A percentile compares a stretch with the other conserved stretches of the same genome.
Evolutionary conservation across 2,113 vertebrate genomes (phyloP).

Genomic region (Cochlearius cochlearius): DNA sequence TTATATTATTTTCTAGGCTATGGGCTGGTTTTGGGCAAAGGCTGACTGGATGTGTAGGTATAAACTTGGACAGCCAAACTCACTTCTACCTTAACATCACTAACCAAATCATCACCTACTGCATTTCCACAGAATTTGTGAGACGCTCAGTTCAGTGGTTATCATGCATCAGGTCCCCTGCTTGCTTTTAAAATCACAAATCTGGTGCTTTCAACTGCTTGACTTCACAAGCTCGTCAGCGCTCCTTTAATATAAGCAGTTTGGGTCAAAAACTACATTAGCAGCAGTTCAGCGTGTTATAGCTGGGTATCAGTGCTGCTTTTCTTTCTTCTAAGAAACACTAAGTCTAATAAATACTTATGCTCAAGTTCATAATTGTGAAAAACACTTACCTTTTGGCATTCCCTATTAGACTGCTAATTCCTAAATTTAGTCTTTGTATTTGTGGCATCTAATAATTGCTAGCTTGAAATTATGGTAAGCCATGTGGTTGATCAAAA

Average conservation of each 20-base stretch:
- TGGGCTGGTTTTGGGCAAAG: neutral
- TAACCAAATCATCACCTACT: neutral
- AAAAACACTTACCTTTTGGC: neutral
- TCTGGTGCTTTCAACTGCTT: neutral
- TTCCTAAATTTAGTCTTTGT: neutral
- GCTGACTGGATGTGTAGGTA: neutral
- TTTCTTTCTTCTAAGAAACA: neutral
- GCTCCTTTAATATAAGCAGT: neutral
- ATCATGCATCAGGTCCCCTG: neutral
- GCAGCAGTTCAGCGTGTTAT: neutral
- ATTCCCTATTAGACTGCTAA: neutral
- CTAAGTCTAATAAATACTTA: neutral
- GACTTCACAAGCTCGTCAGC: neutral
- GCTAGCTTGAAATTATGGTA: neutral
- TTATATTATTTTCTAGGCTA: neutral
- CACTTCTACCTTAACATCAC: neutral
- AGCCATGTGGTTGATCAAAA: neutral
- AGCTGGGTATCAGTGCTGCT: neutral
- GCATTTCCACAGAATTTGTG: fast-evolving
- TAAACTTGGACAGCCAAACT: neutral
- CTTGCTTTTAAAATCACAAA: neutral
- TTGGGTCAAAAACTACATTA: neutral
- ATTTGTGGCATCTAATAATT: neutral
- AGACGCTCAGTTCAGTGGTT: too few species aligned
- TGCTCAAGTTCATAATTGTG: neutral